Base-by-base conservation (phyloP, 1,140 invertebrate genomes). In the Drosophila ficusphila region DNA sequence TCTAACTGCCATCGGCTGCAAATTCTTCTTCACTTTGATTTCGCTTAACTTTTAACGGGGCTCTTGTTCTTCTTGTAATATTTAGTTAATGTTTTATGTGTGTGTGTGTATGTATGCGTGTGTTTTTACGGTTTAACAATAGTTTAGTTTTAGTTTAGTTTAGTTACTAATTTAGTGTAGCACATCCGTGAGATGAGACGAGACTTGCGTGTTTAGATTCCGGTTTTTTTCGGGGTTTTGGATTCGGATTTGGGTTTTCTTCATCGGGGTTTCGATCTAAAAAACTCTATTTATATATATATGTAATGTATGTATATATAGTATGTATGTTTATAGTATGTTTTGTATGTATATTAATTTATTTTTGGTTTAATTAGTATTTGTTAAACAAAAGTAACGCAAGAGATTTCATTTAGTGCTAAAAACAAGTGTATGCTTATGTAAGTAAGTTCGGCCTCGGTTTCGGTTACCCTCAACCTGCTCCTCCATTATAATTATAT, bases 351-450 rank as follows among this genome's bases (percentile, higher is more conserved):
- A 47, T 69, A 60, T 71, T 51, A 67, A 68, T 70, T 57, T 47
- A 70, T 33, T 49, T 70, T 49, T 70, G 25, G 18, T 62, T 64
- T 64, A 47, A 54, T 61, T 68, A 69, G 62, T 54, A 41, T 73
- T 73, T 71, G 33, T 49, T 51, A 73, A 73, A 73, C 70, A 73
- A 73, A 74, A 51, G 18, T 54, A 79, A 79, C 47, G 69, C 56
- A 73, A 77, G 57, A 65, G 31, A 56, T 38, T 72, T 65, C 33
- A 36, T 73, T 64, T 73, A 79, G 76, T 79, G 77, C 76, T 79
- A 76, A 76, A 79, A 79, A 75, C 76, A 79, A 71, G 57, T 79
- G 62, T 79, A 58, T 67, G 53, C 53, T 52, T 77, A 52, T 53
- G 56, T 51, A 62, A 52, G 54, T 60, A 62, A n/a, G n/a, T 62